Base-by-base conservation (phyloP, 2,113 vertebrate species). In the Nesogale talazaci region DNA sequence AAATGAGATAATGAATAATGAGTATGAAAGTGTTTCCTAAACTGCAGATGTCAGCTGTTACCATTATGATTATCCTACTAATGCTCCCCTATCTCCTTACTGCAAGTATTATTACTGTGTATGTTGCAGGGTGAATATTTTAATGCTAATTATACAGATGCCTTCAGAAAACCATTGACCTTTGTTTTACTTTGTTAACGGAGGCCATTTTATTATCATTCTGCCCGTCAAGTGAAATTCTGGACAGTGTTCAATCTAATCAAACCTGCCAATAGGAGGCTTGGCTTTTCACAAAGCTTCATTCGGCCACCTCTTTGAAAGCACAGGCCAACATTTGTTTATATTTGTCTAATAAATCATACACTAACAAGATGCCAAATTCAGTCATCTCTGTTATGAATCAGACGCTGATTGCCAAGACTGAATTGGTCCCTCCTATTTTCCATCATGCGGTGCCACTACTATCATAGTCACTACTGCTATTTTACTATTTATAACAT, bases 161-260 rank as follows among this genome's bases (percentile, higher is more conserved):
- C 84, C 96, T 94, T 90, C 92, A 94, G 38, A 82, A 97, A 65
- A 94, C 84, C 83, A 97, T 95, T 95, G 95, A 90, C 93, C 92
- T 97, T 96, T 96, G 95, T 93, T 98, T 97, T 96, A 97, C 92
- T 93, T 90, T 95, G 94, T 91, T 86, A 95, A 79, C 77, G 92
- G 91, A 96, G 95, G 92, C 93, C 90, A 96, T 93, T 92, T 94
- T 90, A 92, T 97, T 97, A 86, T 92, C 97, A 76, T 86, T 56
- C 88, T 96, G 95, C 96, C 97, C 91, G 97, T 98, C 95, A 97
- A 97, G 94, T 97, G 96, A 97, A 92, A 95, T 92, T 89, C 94
- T 98, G 98, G 97, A 97, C 72, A 12, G 2, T 77, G 36, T 97
- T 96, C 94, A 97, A 93, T 92, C 67, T 95, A 83, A 86, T 95